Conservation (phyloP, 1,140 invertebrate genomes). For the Drosophila willistoni region DNA sequence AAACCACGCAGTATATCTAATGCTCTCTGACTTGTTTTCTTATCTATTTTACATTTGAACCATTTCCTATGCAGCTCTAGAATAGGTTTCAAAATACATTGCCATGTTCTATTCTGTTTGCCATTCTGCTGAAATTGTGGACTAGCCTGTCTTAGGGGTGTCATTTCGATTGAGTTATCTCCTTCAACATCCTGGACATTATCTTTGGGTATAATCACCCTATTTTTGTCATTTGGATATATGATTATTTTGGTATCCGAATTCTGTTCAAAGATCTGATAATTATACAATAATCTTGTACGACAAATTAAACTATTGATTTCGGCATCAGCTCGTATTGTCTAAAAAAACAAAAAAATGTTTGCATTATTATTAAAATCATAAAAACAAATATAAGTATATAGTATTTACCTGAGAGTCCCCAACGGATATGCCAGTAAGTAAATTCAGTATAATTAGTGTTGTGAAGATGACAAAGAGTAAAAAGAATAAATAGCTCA, state of each 20-base stretch:
- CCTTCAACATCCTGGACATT: neutral
- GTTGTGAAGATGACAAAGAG: neutral
- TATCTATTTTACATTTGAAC: neutral
- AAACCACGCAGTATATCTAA: neutral
- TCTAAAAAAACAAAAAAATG: neutral
- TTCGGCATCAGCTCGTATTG: constrained; percentile 1
- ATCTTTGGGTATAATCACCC: neutral
- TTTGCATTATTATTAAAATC: too few species aligned
- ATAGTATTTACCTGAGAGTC: constrained; percentile 9
- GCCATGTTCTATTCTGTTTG: neutral
- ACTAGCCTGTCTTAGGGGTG: neutral
- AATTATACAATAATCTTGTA: neutral
- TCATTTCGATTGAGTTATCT: neutral
- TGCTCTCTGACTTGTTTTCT: neutral
- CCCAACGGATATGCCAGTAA: neutral
- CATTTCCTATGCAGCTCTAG: neutral
- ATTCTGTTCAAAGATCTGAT: neutral
- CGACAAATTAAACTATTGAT: constrained; percentile 5
- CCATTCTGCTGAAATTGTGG: too few species aligned
- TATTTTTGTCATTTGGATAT: constrained; percentile 9
- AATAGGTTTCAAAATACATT: neutral
- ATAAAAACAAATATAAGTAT: too few species aligned
- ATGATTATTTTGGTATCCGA: neutral
- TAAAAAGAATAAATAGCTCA: neutral
- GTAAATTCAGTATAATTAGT: neutral